These are phyloP conservation scores for Pogona vitticeps DNA, from an alignment of 2,113 vertebrate genomes.

Conservation along the genomic window DNA sequence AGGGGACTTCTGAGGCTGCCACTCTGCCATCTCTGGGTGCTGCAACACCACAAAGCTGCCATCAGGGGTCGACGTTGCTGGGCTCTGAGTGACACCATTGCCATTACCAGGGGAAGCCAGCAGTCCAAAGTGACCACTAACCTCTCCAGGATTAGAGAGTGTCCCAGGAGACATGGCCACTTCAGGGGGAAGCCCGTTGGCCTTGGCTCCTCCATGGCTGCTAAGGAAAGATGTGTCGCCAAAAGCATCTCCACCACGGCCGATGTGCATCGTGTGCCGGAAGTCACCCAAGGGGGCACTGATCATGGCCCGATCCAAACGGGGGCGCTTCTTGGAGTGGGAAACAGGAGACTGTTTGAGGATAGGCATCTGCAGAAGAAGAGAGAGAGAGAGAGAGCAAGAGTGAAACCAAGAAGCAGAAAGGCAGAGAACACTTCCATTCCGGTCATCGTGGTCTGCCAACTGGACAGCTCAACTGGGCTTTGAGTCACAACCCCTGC, in stretches of 20 bases:
- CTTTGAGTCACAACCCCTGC: background rate
- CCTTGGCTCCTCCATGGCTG: slow-evolving; percentile 69
- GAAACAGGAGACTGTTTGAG: slow-evolving; percentile 77
- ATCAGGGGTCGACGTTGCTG: background rate
- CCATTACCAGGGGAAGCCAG: slow-evolving; percentile 5
- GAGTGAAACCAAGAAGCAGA: too few relatives aligned
- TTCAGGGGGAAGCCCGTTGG: slow-evolving; percentile 40
- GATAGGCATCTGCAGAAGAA: slow-evolving; percentile 76
- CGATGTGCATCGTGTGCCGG: slow-evolving; percentile 89
- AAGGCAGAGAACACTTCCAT: background rate
- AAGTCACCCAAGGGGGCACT: slow-evolving; percentile 86
- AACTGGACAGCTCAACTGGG: background rate
- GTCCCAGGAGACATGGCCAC: slow-evolving; percentile 35
- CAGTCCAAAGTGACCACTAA: slow-evolving; percentile 20
- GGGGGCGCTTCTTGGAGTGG: slow-evolving; percentile 57
- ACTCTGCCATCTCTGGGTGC: background rate
- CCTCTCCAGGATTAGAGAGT: slow-evolving; percentile 31
- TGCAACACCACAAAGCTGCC: slow-evolving; percentile 8
- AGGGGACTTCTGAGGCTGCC: background rate
- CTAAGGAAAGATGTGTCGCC: slow-evolving; percentile 88
- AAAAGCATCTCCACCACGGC: slow-evolving; percentile 85
- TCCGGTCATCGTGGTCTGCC: background rate
- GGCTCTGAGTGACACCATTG: background rate
- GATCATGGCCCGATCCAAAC: slow-evolving; percentile 84
- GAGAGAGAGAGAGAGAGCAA: background rate